Conservation (phyloP, 2,888 invertebrate species). For the Epistrophe grossulariae region DNA sequence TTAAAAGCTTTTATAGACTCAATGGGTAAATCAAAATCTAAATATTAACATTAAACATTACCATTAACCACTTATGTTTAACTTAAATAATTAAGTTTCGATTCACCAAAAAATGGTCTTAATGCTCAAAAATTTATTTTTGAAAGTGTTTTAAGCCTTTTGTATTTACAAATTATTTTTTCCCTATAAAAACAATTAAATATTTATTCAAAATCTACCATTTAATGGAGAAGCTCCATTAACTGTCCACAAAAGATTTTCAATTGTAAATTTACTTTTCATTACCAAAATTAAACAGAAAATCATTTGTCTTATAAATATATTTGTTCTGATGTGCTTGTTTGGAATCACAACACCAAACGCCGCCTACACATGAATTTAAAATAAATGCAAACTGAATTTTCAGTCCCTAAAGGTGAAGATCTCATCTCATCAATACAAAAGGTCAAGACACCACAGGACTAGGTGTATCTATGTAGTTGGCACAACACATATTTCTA, state of each 20-base stretch:
- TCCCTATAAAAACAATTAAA: not conserved
- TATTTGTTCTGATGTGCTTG: conserved; percentile 14
- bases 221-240: not conserved
- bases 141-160: too few relatives aligned
- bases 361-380: not conserved
- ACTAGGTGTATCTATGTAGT: too few relatives aligned
- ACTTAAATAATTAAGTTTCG: too few relatives aligned
- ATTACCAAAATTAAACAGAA: conserved; percentile 43
- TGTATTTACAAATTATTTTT: too few relatives aligned
- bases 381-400: conserved; percentile 11
- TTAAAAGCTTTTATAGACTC: too few relatives aligned
- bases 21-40: too few relatives aligned
- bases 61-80: too few relatives aligned
- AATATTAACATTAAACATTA: too few relatives aligned
- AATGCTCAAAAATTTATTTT: too few relatives aligned
- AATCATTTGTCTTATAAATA: conserved; percentile 9
- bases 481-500: conserved; percentile 23
- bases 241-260: conserved; percentile 25
- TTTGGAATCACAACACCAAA: conserved; percentile 2
- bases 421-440: conserved; percentile 51
- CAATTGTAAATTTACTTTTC: conserved; percentile 46
- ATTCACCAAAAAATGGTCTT: too few relatives aligned
- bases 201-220: not conserved
- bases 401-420: conserved; percentile 48
- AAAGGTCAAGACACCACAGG: conserved; percentile 42